Evolutionary conservation across 1,140 invertebrate species (phyloP), one percentile per base, ranked within the genome.

Genomic region (Ceratosolen solmsi): DNA sequence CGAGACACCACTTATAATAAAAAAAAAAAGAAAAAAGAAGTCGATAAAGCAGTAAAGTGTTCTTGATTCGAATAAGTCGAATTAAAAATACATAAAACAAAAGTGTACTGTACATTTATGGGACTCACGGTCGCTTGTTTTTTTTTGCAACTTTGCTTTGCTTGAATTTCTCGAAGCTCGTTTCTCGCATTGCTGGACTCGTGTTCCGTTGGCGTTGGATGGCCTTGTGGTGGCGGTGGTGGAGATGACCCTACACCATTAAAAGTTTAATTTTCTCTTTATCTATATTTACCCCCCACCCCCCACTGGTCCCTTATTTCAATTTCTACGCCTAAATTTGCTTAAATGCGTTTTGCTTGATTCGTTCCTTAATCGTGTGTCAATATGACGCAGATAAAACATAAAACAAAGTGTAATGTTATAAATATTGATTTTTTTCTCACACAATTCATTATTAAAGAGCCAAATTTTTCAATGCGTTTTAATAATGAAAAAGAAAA

Each of bases 101-200:
- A 87, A 85, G 38, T 84, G 86, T 85, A 89, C 89, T 89, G 84
- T 91, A 91, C 90, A 90, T 89, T 90, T 89, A 89, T 91, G 63
- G 89, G 87, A 83, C 94, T 94, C 86, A 95, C 94, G 80, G 94
- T 94, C 68, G 94, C 93, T 89, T 96, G 95, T 89, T 97, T 97
- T 88, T 96, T 96, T 84, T 95, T 94, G 78, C 82, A 88, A 72
- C 86, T 86, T 60, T 91, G 90, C 77, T 91, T 94, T 1, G 93
- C 92, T 56, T 94, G 92, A 83, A 95, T 93, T 89, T 96, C 96
- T n/a, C 93, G 91, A 36, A 96, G 89, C 88, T 96, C 96, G 86
- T 96, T 96, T 79, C 93, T 93, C 25, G 93, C 93, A 86, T 95
- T 95, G 25, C 93, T 94, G 13, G 93, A 92, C 82, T 94, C 94